Percentiles rank a stretch among this genome's conserved stretches.
Conservation (phyloP, 35 echinoderm and acorn worm species). For the Ptychodera flava region DNA sequence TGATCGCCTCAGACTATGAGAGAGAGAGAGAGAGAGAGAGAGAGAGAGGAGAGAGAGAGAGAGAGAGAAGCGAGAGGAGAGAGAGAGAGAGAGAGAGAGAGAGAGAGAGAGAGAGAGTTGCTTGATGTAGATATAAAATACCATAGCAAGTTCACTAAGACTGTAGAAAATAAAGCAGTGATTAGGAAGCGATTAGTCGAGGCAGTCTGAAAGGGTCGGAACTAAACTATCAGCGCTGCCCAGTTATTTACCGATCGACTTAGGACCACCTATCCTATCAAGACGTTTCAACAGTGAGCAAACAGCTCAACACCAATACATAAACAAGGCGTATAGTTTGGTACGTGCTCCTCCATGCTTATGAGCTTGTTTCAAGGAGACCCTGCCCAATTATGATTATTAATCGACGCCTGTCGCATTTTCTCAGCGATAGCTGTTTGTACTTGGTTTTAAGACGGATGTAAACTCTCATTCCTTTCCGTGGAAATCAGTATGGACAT, state of each 20-base stretch:
- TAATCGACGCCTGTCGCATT: background rate
- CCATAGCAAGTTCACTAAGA: background rate
- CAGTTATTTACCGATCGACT: background rate
- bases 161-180: background rate
- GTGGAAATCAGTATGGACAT: no score
- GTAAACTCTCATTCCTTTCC: no score
- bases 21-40: no score
- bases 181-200: background rate
- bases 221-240: no score
- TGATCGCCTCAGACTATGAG: no score
- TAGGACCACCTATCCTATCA: background rate
- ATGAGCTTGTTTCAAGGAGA: background rate
- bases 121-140: background rate
- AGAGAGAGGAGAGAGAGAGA: no score
- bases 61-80: background rate
- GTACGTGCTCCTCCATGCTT: background rate
- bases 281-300: background rate
- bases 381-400: background rate
- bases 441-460: no score
- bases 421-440: no score
- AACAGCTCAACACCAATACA: background rate
- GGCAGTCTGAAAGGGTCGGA: background rate
- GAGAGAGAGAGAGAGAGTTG: background rate
- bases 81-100: background rate
- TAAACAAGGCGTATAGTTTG: background rate